Evolutionary conservation across 2,888 invertebrate genomes (phyloP).

Genomic region (Phalera bucephala): DNA sequence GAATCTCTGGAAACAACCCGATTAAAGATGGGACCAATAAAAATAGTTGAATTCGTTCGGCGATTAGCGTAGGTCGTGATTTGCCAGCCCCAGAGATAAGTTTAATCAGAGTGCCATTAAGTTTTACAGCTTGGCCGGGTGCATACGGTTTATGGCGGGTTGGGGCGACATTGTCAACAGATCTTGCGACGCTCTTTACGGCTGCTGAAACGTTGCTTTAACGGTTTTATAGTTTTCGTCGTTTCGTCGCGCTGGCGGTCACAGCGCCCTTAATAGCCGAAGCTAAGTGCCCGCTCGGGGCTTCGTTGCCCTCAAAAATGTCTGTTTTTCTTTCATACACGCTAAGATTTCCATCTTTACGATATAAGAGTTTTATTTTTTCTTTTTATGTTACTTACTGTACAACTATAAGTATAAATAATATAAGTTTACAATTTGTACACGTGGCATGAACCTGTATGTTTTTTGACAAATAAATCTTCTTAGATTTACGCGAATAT

Average conservation of each 20-base stretch:
- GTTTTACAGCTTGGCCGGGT: slow-evolving; percentile 76
- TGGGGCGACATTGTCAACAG: slow-evolving; percentile 81
- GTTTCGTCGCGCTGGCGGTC: slow-evolving; percentile 78
- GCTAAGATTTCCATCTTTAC: slow-evolving; percentile 76
- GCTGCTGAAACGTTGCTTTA: slow-evolving; percentile 82
- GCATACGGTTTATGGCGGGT: slow-evolving; percentile 80
- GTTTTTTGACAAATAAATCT: neutral
- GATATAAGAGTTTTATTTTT: slow-evolving; percentile 63
- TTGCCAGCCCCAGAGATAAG: slow-evolving; percentile 68
- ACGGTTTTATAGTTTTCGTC: slow-evolving; percentile 82
- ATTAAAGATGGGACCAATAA: slow-evolving; percentile 41
- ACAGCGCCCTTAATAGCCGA: slow-evolving; percentile 75
- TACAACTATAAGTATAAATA: slow-evolving; percentile 18
- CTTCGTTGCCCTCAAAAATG: slow-evolving; percentile 69
- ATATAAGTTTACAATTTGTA: slow-evolving; percentile 3
- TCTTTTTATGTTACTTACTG: slow-evolving; percentile 46
- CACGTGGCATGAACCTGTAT: slow-evolving; percentile 8
- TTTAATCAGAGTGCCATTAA: slow-evolving; percentile 81
- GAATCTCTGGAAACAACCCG: slow-evolving; percentile 33
- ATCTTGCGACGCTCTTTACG: slow-evolving; percentile 81
- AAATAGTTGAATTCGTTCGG: slow-evolving; percentile 40
- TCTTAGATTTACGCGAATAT: too few relatives aligned
- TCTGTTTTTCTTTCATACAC: slow-evolving; percentile 70
- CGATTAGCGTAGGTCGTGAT: slow-evolving; percentile 70
- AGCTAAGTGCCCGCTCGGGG: slow-evolving; percentile 81